These are phyloP conservation scores for Jordanella pulchra DNA, from an alignment of 2,797 vertebrate genomes.

Conservation along the genomic window DNA sequence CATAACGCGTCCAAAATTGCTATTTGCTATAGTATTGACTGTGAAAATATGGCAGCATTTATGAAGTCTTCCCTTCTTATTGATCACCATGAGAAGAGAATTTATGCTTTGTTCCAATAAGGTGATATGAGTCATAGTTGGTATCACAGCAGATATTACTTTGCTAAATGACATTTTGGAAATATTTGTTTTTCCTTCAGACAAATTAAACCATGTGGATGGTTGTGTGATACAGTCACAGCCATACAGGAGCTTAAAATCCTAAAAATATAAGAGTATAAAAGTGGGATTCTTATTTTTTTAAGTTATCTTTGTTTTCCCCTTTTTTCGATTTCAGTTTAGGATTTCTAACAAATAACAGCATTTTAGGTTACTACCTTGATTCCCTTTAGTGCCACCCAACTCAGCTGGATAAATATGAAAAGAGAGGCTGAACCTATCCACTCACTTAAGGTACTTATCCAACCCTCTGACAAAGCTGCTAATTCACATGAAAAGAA, in stretches of 20 bases:
- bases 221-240: slow-evolving; percentile 9
- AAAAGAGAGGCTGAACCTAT: background rate
- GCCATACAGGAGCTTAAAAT: slow-evolving; percentile 6
- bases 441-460: background rate
- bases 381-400: background rate
- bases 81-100: slow-evolving; percentile 67
- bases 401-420: background rate
- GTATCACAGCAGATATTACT: slow-evolving; percentile 47
- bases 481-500: background rate
- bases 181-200: slow-evolving; percentile 16
- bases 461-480: background rate
- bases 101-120: slow-evolving; percentile 36
- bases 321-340: slow-evolving; percentile 10
- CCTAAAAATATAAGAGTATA: background rate
- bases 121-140: slow-evolving; percentile 50
- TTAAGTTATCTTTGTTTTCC: slow-evolving; percentile 1
- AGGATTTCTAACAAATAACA: slow-evolving; percentile 3
- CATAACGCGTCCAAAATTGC: slow-evolving; percentile 77
- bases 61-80: slow-evolving; percentile 60
- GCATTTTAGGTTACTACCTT: background rate
- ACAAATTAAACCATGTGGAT: slow-evolving; percentile 25
- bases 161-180: slow-evolving; percentile 33
- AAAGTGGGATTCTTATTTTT: slow-evolving; percentile 1
- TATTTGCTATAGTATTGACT: slow-evolving; percentile 78
- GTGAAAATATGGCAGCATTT: slow-evolving; percentile 69